These are phyloP conservation scores for Peromyscus melanophrys DNA, from an alignment of 2,797 vertebrate genomes.

Conservation along the genomic window DNA sequence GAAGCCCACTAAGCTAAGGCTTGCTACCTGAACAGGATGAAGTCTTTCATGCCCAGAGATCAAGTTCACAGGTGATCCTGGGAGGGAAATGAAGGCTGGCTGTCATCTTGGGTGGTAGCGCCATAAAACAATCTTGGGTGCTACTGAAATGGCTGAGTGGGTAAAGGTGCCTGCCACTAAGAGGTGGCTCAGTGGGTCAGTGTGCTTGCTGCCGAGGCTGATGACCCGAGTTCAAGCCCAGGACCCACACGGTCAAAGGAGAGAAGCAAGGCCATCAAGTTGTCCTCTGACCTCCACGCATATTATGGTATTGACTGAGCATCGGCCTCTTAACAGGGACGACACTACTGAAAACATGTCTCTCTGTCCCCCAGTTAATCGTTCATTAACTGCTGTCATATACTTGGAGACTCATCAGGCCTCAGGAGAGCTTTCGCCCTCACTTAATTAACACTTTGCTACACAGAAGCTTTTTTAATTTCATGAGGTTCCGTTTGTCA, in stretches of 20 bases:
- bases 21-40: not conserved
- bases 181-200: not conserved
- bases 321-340: not conserved
- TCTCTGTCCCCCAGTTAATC: not conserved
- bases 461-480: not conserved
- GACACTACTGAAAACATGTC: not conserved
- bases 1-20: not conserved
- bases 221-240: not conserved
- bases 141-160: not conserved
- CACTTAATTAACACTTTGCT: not conserved
- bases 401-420: not conserved
- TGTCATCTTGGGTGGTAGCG: not conserved
- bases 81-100: not conserved
- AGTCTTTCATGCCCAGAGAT: not conserved
- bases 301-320: not conserved
- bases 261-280: not conserved
- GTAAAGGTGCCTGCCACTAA: not conserved
- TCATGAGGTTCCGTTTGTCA: not conserved
- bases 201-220: not conserved
- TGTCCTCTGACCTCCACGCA: not conserved
- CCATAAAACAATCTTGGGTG: not conserved
- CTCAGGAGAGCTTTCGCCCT: not conserved
- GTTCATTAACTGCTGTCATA: not conserved
- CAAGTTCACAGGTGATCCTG: not conserved
- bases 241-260: not conserved